Conservation (phyloP, 1,140 invertebrate genomes). For the Solenopsis fugax region DNA sequence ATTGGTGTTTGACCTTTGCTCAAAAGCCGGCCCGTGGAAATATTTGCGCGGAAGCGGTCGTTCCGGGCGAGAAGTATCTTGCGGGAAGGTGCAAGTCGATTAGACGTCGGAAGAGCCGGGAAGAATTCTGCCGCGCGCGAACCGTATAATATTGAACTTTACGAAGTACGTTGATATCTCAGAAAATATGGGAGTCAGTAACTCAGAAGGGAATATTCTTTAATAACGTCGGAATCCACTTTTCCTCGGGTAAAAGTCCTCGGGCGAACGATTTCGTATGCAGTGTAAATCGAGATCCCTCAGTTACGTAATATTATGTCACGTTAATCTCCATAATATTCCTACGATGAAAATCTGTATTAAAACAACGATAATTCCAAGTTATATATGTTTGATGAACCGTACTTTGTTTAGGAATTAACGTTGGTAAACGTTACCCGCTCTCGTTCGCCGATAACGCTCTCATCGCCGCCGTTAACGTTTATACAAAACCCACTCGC, state of each 20-base stretch:
- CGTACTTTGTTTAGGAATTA: constrained; percentile 4
- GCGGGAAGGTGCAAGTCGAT: constrained; percentile 43
- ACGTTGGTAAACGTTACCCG: background rate
- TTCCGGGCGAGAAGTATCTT: constrained; percentile 32
- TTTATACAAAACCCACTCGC: constrained; percentile 3
- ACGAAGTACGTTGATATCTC: constrained; percentile 44
- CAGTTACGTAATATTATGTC: background rate
- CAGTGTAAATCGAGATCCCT: constrained; percentile 18
- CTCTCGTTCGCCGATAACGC: background rate
- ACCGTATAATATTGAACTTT: constrained; percentile 56
- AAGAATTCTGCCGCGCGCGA: constrained; percentile 44
- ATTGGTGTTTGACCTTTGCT: background rate
- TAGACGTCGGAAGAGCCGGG: constrained; percentile 29
- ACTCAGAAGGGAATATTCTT: constrained; percentile 32
- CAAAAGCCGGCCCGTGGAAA: constrained; percentile 13
- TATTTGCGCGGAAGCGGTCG: constrained; percentile 40
- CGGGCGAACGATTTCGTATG: background rate
- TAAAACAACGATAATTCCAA: background rate
- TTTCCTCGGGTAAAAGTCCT: background rate
- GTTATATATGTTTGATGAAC: background rate
- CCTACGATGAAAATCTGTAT: background rate
- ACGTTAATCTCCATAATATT: background rate
- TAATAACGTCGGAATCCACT: constrained; percentile 41
- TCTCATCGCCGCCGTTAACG: background rate
- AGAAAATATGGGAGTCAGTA: constrained; percentile 54